Percentiles rank a stretch among this genome's conserved stretches.
Evolutionary conservation across 2,113 vertebrate genomes (phyloP).

Genomic region (Lepus europaeus): DNA sequence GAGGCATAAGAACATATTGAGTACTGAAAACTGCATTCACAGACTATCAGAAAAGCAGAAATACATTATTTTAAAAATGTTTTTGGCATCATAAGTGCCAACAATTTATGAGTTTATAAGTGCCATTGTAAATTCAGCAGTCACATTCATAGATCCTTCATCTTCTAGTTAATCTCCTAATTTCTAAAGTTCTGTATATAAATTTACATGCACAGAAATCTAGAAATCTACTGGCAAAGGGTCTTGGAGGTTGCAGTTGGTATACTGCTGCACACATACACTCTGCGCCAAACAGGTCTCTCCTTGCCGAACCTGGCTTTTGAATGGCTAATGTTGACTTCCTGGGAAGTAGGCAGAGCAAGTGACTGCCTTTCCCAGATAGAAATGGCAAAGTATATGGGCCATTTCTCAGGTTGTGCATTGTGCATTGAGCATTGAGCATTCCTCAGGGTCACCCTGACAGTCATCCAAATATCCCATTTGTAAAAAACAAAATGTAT

Average conservation of each 20-base stretch:
- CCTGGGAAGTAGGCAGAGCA: neutral
- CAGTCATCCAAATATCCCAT: constrained; percentile 8
- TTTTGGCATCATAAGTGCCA: constrained; percentile 17
- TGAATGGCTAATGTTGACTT: neutral
- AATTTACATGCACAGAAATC: neutral
- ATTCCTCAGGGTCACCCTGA: constrained; percentile 15
- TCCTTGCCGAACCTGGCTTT: neutral
- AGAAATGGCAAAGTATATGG: constrained; percentile 3
- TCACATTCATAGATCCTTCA: neutral
- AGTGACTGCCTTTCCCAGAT: neutral
- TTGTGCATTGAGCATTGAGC: neutral
- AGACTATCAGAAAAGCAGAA: constrained; percentile 38
- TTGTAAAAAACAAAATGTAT: constrained; percentile 23
- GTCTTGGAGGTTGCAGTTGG: neutral
- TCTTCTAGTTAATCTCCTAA: constrained; percentile 52
- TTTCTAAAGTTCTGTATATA: constrained; percentile 43
- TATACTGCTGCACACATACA: neutral
- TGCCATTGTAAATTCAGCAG: constrained; percentile 16
- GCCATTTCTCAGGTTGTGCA: constrained; percentile 50
- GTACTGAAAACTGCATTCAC: constrained; percentile 35
- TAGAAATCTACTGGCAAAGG: neutral
- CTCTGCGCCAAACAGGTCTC: neutral
- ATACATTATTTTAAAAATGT: neutral
- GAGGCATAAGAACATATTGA: constrained; percentile 12
- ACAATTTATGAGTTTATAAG: constrained; percentile 15